Percentiles rank a stretch among this genome's conserved stretches.
Evolutionary conservation across 1,140 invertebrate genomes (phyloP).

Genomic region (Phymastichus coffea): DNA sequence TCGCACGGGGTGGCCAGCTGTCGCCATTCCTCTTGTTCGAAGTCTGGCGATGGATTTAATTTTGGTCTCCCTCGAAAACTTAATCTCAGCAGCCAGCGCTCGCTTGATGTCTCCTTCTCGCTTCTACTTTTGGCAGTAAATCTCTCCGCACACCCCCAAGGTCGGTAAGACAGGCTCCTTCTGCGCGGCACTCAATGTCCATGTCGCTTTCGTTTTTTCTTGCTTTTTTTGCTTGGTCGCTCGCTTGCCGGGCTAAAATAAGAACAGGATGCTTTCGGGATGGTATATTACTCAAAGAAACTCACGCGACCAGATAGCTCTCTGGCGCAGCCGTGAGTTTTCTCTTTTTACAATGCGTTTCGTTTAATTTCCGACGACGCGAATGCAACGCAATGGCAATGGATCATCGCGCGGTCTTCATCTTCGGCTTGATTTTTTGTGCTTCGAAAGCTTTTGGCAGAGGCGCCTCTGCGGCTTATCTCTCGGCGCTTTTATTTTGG

Average conservation of each 20-base stretch:
- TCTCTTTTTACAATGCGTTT: too few relatives aligned
- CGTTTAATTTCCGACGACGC: too few relatives aligned
- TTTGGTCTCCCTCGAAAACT: conserved; percentile 31
- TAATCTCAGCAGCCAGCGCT: conserved; percentile 19
- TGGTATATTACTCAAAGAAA: conserved; percentile 21
- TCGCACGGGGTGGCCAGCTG: conserved; percentile 16
- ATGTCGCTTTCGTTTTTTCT: background rate
- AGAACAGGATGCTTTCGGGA: conserved; percentile 20
- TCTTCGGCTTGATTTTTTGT: conserved; percentile 10
- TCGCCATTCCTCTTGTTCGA: conserved; percentile 18
- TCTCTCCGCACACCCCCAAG: conserved; percentile 24
- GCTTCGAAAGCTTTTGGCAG: background rate
- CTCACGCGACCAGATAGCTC: too few relatives aligned
- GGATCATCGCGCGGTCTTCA: too few relatives aligned
- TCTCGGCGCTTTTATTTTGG: background rate
- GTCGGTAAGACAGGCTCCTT: conserved; percentile 27
- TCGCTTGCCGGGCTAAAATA: conserved; percentile 20
- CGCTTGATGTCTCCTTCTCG: conserved; percentile 9
- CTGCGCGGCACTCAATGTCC: conserved; percentile 15
- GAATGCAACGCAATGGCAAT: too few relatives aligned
- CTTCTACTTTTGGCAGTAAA: conserved; percentile 25
- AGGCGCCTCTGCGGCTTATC: background rate
- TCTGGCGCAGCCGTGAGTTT: too few relatives aligned
- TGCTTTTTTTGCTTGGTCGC: background rate
- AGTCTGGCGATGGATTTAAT: conserved; percentile 26